These are phyloP conservation scores for Lasioglossum morio DNA, from an alignment of 2,888 invertebrate genomes.

Conservation along the genomic window DNA sequence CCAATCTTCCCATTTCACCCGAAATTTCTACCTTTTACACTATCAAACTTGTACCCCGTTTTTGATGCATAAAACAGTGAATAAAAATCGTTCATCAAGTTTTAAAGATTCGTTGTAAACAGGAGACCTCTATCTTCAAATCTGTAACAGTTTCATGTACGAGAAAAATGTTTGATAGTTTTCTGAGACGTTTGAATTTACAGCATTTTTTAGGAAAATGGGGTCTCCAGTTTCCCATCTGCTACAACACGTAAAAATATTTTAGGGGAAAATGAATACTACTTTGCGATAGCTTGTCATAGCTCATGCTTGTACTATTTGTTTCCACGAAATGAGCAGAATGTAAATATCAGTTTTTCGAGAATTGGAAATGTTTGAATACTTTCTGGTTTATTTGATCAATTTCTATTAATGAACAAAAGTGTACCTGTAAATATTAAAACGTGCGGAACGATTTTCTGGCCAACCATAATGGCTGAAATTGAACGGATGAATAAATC, in stretches of 20 bases:
- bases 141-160: neutral
- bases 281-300: too few relatives aligned
- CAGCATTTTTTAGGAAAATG: neutral
- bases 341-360: neutral
- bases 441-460: neutral
- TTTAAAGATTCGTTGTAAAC: neutral
- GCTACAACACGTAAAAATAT: neutral
- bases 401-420: neutral
- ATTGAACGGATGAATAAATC: neutral
- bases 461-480: neutral
- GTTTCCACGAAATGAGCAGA: neutral
- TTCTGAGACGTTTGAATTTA: neutral
- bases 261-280: neutral
- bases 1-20: slow-evolving; percentile 3
- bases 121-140: neutral
- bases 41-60: too few relatives aligned
- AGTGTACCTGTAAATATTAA: neutral
- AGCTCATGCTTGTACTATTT: neutral
- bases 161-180: neutral
- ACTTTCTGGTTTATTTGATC: neutral
- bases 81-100: too few relatives aligned
- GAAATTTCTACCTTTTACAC: neutral
- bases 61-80: too few relatives aligned
- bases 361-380: neutral
- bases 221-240: too few relatives aligned